Evolutionary conservation across 2,797 vertebrate species (phyloP), one percentile per base, ranked within the genome.

Genomic region (Neoniphon sammara): DNA sequence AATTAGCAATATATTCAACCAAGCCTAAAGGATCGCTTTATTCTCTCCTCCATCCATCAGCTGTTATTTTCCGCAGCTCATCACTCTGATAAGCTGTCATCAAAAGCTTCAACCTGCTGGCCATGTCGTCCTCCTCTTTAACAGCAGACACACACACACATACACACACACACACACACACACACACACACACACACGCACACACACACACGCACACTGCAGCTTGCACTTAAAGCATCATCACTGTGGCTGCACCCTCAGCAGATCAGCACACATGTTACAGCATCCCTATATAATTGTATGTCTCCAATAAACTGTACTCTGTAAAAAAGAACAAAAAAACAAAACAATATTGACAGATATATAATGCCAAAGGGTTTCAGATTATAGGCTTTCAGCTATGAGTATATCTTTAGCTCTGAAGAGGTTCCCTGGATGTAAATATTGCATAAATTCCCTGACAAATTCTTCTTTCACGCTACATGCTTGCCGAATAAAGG

Each of bases 1-100:
- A 85, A 93, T 92, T 92, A 58, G 78, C 78, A 65, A 80, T 86
- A 87, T 71, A 86, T 89, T 78, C 65, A 73, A 80, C 64, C 76
- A 64, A 66, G 69, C 82, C 81, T 64, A 68, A 74, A 82, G 83
- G 86, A 71, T 64, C 71, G 69, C 49, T 82, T 80, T 70, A 70
- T 66, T 76, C 52, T 65, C 70, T 31, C 57, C 39, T 63, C 66
- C 59, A 78, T 85, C 66, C 65, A 78, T 83, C 82, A 71, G 11
- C 57, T 68, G 69, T 57, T 81, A 60, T 81, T 84, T 79, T 64
- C 21, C 36, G 27, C 42, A 59, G 27, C 57, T 73, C 34, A 71
- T 79, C 59, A 42, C 42, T 67, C 39, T 52, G 60, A 73, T 49
- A 54, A 68, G 39, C 55, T 50, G 15, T 46, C 60, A 39, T 80